Base-by-base conservation (phyloP, 1,140 invertebrate genomes). In the Drosophila dunni region DNA sequence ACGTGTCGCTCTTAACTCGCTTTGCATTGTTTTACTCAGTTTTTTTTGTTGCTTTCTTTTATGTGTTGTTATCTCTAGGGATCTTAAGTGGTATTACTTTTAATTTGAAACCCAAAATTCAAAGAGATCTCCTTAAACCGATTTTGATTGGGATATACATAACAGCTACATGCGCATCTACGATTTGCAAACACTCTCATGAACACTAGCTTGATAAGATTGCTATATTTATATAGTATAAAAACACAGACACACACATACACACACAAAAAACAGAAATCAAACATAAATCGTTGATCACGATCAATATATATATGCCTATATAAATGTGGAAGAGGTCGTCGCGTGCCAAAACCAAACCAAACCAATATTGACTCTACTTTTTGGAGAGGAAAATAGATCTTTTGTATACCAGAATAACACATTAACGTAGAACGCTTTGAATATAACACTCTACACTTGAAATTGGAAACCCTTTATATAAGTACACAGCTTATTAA, bases 81-180 rank as follows among this genome's bases (percentile, higher is more conserved):
- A 53, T 44, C 69, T 72, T 72, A 58, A 29, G 53, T 53, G 56
- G 33, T 68, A 68, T 66, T 50, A 9, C 58, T 34, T 66, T 42
- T 40, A 29, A 10, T 48, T 66, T 57, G 68, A 64, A 71, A 65
- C 24, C 68, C 65, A 51, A 65, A 69, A 42, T 54, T 13, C 53
- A 70, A 46, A 46, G 38, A 29, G 36, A 69, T 48, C 44, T 57
- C 10, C 29, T 65, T 46, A 65, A 36, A 71, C 63, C 60, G 60
- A 70, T 70, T 57, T 58, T 42, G 11, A 29, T 63, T 24, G 15
- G 13, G n/a, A 34, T 42, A 46, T 11, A 29, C 36, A 38, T 38
- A 42, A 42, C 24, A 38, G 38, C 38, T 38, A 40, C 15, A 54
- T 15, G 36, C 9, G n/a, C 1, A 38, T 20, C 6, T 45, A 24